Conservation (phyloP, 2,888 invertebrate genomes). For the Dasypolia templi region DNA sequence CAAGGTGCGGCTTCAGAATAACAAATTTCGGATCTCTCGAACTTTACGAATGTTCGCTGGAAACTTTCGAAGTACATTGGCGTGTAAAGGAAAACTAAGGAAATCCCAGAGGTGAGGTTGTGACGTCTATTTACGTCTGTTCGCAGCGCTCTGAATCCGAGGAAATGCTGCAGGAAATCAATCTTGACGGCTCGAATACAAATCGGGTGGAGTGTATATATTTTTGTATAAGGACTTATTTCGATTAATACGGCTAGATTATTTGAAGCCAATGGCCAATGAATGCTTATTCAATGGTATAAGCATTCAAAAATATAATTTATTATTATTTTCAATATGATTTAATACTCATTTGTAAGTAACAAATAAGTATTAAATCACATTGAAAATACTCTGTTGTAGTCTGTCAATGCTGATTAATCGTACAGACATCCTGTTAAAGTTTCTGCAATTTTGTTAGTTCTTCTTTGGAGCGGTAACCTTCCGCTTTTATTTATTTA, state of each 20-base stretch:
- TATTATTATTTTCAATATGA: too few relatives aligned
- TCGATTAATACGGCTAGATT: neutral
- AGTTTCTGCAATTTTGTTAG: neutral
- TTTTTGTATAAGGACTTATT: neutral
- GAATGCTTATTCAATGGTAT: too few relatives aligned
- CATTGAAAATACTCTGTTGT: neutral
- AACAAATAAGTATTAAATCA: neutral
- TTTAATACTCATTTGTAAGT: too few relatives aligned
- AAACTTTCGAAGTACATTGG: conserved; percentile 19
- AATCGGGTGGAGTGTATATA: too few relatives aligned
- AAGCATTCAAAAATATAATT: too few relatives aligned
- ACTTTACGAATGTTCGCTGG: conserved; percentile 2
- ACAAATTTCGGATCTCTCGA: conserved; percentile 12
- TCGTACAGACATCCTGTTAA: neutral
- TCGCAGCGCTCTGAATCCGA: conserved; percentile 7
- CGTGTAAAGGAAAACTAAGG: conserved; percentile 21
- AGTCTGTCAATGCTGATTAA: neutral
- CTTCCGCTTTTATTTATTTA: too few relatives aligned
- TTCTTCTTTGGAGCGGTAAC: neutral
- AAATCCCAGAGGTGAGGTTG: conserved; percentile 25
- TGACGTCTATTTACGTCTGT: conserved; percentile 20
- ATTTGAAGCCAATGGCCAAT: neutral
- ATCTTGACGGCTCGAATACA: too few relatives aligned
- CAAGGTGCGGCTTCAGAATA: conserved; percentile 28
- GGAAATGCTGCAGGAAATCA: conserved; percentile 11